Evolutionary conservation across 2,113 vertebrate genomes (phyloP).

Genomic region (Dicerorhinus sumatrensis): DNA sequence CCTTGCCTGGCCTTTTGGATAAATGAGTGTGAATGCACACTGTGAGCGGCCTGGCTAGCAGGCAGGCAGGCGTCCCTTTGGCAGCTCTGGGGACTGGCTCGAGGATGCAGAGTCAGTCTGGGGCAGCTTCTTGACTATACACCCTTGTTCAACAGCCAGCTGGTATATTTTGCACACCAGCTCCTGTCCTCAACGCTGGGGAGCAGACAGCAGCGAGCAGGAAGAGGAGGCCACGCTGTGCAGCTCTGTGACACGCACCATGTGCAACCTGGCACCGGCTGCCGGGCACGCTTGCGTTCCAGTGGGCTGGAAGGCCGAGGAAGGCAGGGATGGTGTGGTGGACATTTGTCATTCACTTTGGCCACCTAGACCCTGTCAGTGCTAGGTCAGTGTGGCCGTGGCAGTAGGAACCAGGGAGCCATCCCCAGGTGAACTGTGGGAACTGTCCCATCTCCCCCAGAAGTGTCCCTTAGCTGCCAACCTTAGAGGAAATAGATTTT

Average conservation of each 20-base stretch:
- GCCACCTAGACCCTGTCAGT: not conserved
- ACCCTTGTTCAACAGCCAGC: not conserved
- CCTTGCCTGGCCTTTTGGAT: not conserved
- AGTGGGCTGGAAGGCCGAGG: not conserved
- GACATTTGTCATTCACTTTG: not conserved
- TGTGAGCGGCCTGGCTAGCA: not conserved
- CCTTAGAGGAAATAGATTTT: not conserved
- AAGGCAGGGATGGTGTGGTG: not conserved
- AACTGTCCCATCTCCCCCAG: fast-evolving
- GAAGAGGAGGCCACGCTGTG: not conserved
- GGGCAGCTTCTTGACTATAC: not conserved
- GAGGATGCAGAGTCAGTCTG: not conserved
- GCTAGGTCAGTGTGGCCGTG: not conserved
- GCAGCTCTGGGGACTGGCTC: not conserved
- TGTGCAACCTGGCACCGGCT: fast-evolving
- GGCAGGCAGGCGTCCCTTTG: not conserved
- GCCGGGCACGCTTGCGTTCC: not conserved
- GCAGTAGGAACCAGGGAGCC: not conserved
- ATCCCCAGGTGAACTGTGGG: not conserved
- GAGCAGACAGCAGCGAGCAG: not conserved
- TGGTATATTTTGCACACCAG: fast-evolving
- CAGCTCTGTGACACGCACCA: no score
- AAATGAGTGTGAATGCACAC: no score
- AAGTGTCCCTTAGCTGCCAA: not conserved
- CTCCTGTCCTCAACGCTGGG: not conserved